Conservation (phyloP, 2,888 invertebrate genomes). For the Syritta pipiens region DNA sequence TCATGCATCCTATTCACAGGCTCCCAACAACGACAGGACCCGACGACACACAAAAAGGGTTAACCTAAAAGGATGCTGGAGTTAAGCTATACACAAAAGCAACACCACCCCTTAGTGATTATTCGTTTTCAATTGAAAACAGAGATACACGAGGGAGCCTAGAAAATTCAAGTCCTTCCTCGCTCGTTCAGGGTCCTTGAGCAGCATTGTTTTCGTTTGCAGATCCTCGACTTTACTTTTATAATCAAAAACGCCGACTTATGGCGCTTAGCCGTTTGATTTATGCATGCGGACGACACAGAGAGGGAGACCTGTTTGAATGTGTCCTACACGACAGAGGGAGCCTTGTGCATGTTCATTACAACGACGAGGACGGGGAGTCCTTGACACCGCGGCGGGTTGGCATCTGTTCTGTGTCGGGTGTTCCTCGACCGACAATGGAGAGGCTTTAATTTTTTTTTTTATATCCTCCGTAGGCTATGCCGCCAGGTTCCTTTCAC, state of each 20-base stretch:
- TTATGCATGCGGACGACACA: no score
- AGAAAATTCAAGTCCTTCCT: constrained; percentile 9
- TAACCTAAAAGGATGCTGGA: not conserved
- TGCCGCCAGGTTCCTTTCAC: constrained; percentile 7
- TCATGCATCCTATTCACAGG: not conserved
- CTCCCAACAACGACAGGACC: not conserved
- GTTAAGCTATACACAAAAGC: not conserved
- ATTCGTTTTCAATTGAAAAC: constrained; percentile 6
- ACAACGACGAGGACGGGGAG: no score
- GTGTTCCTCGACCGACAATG: not conserved
- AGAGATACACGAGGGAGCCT: not conserved
- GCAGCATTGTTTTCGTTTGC: no score
- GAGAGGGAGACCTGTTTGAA: no score
- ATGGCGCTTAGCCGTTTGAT: no score
- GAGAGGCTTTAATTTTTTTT: constrained; percentile 6
- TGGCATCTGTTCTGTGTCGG: not conserved
- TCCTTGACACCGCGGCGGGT: not conserved
- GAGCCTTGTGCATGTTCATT: no score
- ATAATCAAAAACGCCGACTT: no score
- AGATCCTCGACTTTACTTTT: no score
- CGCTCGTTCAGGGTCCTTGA: no score
- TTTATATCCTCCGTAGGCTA: not conserved
- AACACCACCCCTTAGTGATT: not conserved
- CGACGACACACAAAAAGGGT: not conserved
- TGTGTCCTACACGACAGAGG: no score